These are phyloP conservation scores for Dasysyrphus albostriatus DNA, from an alignment of 2,888 invertebrate species.

Conservation along the genomic window DNA sequence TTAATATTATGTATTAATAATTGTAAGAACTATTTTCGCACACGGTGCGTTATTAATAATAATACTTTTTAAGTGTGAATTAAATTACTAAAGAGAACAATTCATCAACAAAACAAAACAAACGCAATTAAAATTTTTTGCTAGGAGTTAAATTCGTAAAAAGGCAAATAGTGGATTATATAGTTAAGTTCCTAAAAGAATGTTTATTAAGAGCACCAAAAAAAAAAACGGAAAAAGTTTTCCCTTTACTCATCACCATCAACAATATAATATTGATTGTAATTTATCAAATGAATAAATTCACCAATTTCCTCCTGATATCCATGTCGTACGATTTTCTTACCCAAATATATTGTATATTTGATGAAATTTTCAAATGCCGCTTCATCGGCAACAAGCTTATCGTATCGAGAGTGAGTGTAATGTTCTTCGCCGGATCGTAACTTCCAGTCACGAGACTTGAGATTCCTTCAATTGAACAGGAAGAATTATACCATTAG, in stretches of 20 bases:
- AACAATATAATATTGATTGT: conserved; percentile 81
- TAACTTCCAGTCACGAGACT: conserved; percentile 80
- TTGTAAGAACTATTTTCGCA: conserved; percentile 37
- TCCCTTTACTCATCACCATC: conserved; percentile 93
- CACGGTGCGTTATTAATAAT: conserved; percentile 27
- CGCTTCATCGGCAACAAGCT: conserved; percentile 80
- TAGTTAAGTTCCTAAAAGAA: conserved; percentile 8
- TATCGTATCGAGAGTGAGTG: conserved; percentile 82
- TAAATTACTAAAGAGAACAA: conserved; percentile 14
- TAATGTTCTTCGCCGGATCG: conserved; percentile 78
- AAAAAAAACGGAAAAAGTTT: conserved; percentile 89
- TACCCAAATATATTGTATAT: conserved; percentile 82
- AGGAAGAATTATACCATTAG: background rate
- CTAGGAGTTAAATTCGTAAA: conserved; percentile 44
- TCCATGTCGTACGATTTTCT: conserved; percentile 82
- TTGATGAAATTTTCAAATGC: conserved; percentile 82
- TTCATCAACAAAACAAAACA: conserved; percentile 1
- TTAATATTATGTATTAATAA: conserved; percentile 11
- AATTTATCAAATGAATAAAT: conserved; percentile 83
- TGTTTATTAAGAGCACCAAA: conserved; percentile 5
- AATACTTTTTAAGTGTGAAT: conserved; percentile 9
- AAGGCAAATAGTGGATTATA: conserved; percentile 57
- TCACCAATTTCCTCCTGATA: conserved; percentile 83
- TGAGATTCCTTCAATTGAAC: conserved; percentile 79
- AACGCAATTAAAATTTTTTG: conserved; percentile 9